Evolutionary conservation across 2,888 invertebrate species (phyloP).

Genomic region (Galeruca laticollis): DNA sequence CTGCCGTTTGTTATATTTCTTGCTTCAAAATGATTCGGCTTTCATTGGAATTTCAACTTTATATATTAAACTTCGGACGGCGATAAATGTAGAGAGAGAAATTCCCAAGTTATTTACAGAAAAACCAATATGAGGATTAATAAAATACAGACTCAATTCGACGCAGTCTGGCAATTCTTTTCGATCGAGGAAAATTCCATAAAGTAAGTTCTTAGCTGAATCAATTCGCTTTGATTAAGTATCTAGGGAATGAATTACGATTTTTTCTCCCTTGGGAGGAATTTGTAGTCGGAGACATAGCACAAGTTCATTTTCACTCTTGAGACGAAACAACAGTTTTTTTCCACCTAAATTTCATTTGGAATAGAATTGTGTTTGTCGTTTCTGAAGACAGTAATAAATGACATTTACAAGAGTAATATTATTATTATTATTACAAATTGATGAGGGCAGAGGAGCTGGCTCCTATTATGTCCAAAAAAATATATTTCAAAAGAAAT

Average conservation of each 20-base stretch:
- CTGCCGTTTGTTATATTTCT: neutral
- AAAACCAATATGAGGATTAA: constrained; percentile 5
- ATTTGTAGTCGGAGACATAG: neutral
- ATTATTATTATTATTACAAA: too few relatives aligned
- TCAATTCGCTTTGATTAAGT: neutral
- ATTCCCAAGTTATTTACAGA: constrained; percentile 9
- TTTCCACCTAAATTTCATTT: neutral
- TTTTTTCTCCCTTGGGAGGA: neutral
- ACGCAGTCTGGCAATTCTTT: neutral
- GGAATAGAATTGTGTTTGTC: neutral
- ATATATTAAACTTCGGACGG: constrained; percentile 1
- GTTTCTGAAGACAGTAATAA: neutral
- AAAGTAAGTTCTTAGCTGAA: neutral
- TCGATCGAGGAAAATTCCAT: neutral
- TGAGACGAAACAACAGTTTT: neutral
- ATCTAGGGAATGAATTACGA: neutral
- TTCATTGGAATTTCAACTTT: constrained; percentile 6
- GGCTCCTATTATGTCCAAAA: too few relatives aligned
- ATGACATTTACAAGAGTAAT: too few relatives aligned
- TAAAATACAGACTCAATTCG: neutral
- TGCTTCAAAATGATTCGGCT: neutral
- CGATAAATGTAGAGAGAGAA: neutral
- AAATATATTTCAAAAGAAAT: too few relatives aligned
- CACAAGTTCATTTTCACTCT: neutral
- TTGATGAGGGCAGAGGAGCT: too few relatives aligned